Base-by-base conservation (phyloP, 1,140 invertebrate species). In the Thaumetopoea pityocampa region DNA sequence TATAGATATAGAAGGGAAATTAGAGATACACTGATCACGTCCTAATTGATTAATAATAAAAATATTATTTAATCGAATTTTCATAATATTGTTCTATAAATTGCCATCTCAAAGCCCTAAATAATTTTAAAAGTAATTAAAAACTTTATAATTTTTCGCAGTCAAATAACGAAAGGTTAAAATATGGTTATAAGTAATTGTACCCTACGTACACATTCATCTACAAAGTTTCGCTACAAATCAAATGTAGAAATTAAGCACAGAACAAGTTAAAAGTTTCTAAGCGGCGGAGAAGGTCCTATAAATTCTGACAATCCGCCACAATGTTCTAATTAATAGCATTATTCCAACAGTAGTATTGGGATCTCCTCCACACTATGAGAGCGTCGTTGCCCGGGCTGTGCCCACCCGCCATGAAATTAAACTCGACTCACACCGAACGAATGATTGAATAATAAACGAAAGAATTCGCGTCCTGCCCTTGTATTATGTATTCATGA, bases 361-460 rank as follows among this genome's bases (percentile, higher is more conserved):
- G 36, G 35, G 44, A 51, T 33, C 44, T 41, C 47, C 58, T 81
- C 74, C 74, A 79, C 58, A 76, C 37, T 67, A 40, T 35, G 34
- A 20, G 51, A 49, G 54, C 45, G 54, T 43, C 50, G 62, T 51
- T 68, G 67, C 68, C 49, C 70, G 52, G 64, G 66, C 63, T 48
- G 76, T 83, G 79, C 74, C 72, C 79, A 83, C 64, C 79, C 74
- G 67, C 67, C 79, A 83, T 83, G 79, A 83, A 83, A 83, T 81
- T 83, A 83, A 83, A 83, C 67, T 72, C 74, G 76, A 78, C 67
- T 78, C 74, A 68, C 79, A 63, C 67, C 72, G 74, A 77, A 83
- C 79, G 77, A 83, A 81, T 83, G 79, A 84, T 81, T 84, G 77
- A 81, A 84, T 84, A 84, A 84, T 84, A 84, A 80, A 84, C 77